Evolutionary conservation across 2,888 invertebrate genomes (phyloP), one percentile per base, ranked within the genome.

Genomic region (Pedicia rivosa): DNA sequence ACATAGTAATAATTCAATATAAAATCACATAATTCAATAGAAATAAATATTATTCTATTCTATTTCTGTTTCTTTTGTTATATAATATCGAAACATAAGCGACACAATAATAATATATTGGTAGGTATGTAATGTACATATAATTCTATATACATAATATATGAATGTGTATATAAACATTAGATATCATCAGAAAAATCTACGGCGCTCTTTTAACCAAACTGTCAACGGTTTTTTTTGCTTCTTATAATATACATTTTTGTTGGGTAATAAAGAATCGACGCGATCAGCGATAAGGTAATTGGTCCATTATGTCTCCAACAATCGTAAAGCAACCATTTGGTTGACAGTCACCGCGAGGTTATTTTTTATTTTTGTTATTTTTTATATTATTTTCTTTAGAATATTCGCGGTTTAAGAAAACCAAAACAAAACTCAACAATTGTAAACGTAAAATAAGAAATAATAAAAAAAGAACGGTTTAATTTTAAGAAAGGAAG

Each of bases 281-380:
- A 34, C 27, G 28, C 37, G 28, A 37, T 37, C 37, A 32, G 15
- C 19, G 37, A 37, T 37, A 37, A 37, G 37, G 33, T 37, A 37
- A 37, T 37, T 37, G 37, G 37, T 37, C 37, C 33, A 37, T 37
- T 37, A 37, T 37, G 33, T 37, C 37, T 22, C 25, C 15, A 28
- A 37, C 15, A 26, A 37, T 37, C 37, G 32, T 37, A 37, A 32
- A 34, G 14, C 34, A 34, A 24, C 34, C 34, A 34, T 24, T 24
- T 25, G 14, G 25, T n/a, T 34, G 34, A 34, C 34, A 31, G 34
- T 34, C 14, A 14, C 14, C 34, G 24, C 24, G 24, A 14, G 25
- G n/a, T 22, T 15, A 24, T 34, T 34, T 24, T 34, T 14, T 31
- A 12, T 15, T 10, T 34, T 25, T n/a, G n/a, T n/a, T n/a, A n/a